Evolutionary conservation across 2,797 vertebrate species (phyloP), one percentile per base, ranked within the genome.

Genomic region (Karalla daura): DNA sequence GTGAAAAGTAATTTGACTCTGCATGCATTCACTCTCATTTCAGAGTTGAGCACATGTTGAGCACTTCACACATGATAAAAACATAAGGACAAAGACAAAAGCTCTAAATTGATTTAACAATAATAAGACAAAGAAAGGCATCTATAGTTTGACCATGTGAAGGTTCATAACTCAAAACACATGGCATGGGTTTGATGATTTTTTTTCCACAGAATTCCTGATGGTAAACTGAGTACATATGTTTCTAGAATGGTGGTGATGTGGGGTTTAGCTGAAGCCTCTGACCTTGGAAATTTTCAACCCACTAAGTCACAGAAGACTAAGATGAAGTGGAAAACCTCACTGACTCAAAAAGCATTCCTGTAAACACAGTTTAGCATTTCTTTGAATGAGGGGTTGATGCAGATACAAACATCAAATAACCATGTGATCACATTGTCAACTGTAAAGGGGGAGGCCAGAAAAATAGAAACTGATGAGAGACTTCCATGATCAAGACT

Each of bases 1-100:
- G 18, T 69, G 30, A 64, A 71, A 81, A 76, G 21, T 10, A 6
- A 46, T 49, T 21, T 18, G 23, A 58, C 43, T 46, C 35, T 3
- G 15, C 41, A 1, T 20, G n/a, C 54, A n/a, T 25, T 30, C 15
- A 40, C n/a, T n/a, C n/a, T n/a, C n/a, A n/a, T n/a, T n/a, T n/a
- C n/a, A n/a, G n/a, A n/a, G n/a, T n/a, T n/a, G n/a, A n/a, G n/a
- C n/a, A n/a, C n/a, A n/a, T n/a, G n/a, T n/a, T n/a, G n/a, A n/a
- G n/a, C n/a, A n/a, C n/a, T n/a, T n/a, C n/a, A n/a, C n/a, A n/a
- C n/a, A n/a, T n/a, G n/a, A n/a, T n/a, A n/a, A 13, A 53, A 54
- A 5, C 1, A 43, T 4, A 44, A 13, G 3, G 8, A 14, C 3
- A 1, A 55, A 39, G 5, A 35, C 7, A 45, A 24, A 9, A 12